These are phyloP conservation scores for Trypoxylon attenuatum DNA, from an alignment of 2,888 invertebrate genomes.

Conservation along the genomic window DNA sequence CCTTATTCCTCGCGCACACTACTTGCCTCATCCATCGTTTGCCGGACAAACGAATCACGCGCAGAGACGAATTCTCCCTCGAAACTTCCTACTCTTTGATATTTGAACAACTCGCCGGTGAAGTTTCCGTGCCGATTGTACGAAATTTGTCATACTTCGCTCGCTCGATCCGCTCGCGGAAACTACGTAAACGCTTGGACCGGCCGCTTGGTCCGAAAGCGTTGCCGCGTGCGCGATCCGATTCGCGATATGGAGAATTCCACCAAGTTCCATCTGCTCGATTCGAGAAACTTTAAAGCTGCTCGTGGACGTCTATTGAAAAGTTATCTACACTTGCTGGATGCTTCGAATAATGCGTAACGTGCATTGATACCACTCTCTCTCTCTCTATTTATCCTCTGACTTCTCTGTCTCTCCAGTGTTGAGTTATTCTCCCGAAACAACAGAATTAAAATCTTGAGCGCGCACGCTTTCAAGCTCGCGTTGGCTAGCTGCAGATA, in stretches of 20 bases:
- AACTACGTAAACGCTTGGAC: slow-evolving; percentile 18
- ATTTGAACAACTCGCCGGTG: slow-evolving; percentile 12
- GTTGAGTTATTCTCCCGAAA: neutral
- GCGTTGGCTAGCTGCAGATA: neutral
- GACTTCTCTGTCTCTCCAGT: no score
- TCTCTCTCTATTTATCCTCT: no score
- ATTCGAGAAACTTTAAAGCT: neutral
- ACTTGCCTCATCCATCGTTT: no score
- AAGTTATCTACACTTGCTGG: neutral
- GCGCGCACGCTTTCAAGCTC: neutral
- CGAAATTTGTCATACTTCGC: slow-evolving; percentile 30
- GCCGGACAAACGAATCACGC: slow-evolving; percentile 30
- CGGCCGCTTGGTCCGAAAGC: slow-evolving; percentile 12
- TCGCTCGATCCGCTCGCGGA: neutral
- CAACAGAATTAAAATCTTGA: neutral
- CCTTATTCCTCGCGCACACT: neutral
- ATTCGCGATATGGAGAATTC: slow-evolving; percentile 14
- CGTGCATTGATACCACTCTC: no score
- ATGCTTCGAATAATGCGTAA: neutral
- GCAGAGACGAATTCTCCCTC: slow-evolving; percentile 15
- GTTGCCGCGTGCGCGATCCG: slow-evolving; percentile 27
- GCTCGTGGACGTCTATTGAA: neutral
- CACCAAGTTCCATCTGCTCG: neutral
- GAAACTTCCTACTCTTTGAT: slow-evolving; percentile 33
- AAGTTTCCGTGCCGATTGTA: slow-evolving; percentile 23